Evolutionary conservation across 1,140 invertebrate species (phyloP).

Genomic region (Drosophila subpulchrella): DNA sequence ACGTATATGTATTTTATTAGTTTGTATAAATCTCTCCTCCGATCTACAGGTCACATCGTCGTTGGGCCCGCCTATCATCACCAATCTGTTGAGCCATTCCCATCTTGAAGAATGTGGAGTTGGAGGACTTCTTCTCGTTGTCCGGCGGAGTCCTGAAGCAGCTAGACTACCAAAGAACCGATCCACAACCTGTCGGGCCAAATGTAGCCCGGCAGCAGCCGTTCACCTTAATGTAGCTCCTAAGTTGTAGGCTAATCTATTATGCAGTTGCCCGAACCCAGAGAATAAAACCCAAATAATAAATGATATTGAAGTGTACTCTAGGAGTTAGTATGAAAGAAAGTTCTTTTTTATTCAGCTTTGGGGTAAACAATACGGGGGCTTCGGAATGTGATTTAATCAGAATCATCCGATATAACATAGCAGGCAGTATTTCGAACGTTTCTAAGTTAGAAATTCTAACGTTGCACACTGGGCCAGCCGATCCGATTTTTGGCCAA

Average conservation of each 20-base stretch:
- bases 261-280: conserved; percentile 24
- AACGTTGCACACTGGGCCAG: too few species aligned
- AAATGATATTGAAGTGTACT: conserved; percentile 14
- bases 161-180: conserved; percentile 72
- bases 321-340: background rate
- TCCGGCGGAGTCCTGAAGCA: conserved; percentile 40
- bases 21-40: conserved; percentile 20
- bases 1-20: conserved; percentile 4
- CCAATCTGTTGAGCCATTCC: conserved; percentile 91
- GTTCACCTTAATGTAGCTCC: conserved; percentile 54
- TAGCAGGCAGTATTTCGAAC: conserved; percentile 11
- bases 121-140: conserved; percentile 86
- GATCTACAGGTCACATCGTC: conserved; percentile 88
- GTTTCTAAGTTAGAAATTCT: too few species aligned
- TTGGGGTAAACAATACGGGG: background rate
- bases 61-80: conserved; percentile 95
- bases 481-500: too few species aligned
- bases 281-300: conserved; percentile 17
- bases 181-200: conserved; percentile 39
- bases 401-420: conserved; percentile 59
- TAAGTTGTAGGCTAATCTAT: conserved; percentile 60
- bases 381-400: conserved; percentile 33
- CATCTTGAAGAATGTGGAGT: conserved; percentile 89
- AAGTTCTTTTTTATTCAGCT: background rate
- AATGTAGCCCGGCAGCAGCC: conserved; percentile 33